These are phyloP conservation scores for Miltochrista miniata DNA, from an alignment of 2,888 invertebrate species.

Conservation along the genomic window DNA sequence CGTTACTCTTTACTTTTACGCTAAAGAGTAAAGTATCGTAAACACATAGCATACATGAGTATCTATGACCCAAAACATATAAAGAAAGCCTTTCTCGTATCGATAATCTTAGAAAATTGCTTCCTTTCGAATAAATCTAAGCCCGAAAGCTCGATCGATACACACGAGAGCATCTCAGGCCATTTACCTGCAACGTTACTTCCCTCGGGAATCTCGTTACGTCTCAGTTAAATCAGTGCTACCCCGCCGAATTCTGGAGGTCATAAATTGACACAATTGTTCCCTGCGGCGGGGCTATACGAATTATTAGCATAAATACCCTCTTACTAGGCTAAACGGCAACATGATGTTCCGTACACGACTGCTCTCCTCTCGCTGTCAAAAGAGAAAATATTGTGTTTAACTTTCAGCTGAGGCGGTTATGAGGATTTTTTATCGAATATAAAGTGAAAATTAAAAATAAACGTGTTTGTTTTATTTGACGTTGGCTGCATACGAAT, in stretches of 20 bases:
- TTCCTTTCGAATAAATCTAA: conserved; percentile 5
- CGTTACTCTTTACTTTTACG: too few species aligned
- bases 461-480: conserved; percentile 3
- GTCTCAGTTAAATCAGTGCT: conserved; percentile 54
- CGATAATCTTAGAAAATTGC: conserved; percentile 1
- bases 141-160: conserved; percentile 10
- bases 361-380: too few species aligned
- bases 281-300: conserved; percentile 49
- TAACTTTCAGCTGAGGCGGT: conserved; percentile 1
- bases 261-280: conserved; percentile 66
- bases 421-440: conserved; percentile 7
- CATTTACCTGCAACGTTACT: conserved; percentile 24
- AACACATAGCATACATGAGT: too few species aligned
- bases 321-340: conserved; percentile 63
- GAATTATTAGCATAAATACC: conserved; percentile 66
- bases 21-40: too few species aligned
- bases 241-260: conserved; percentile 57
- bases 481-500: background rate
- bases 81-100: background rate
- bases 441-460: conserved; percentile 11
- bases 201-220: conserved; percentile 37
- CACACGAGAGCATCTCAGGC: conserved; percentile 20
- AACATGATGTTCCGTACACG: conserved; percentile 34
- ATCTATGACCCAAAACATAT: too few species aligned
- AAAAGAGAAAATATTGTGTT: conserved; percentile 20